Evolutionary conservation across 2,888 invertebrate genomes (phyloP), one percentile per base, ranked within the genome.

Genomic region (Epinotia demarniana): DNA sequence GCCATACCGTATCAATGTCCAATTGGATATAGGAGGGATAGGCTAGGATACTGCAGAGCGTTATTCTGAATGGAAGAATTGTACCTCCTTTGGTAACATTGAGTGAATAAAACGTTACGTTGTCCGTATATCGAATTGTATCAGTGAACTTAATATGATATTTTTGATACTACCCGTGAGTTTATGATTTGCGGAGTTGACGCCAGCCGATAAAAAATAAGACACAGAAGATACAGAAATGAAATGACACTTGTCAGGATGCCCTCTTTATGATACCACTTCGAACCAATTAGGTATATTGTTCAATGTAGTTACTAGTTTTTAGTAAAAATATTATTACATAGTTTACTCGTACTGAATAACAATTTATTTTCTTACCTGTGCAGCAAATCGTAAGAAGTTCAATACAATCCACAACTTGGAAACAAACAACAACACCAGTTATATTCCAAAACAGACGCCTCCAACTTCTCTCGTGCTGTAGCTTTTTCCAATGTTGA

Each of bases 1-100:
- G 84, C 88, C 2, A 82, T 93, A 18, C 93, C 93, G 1, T 80
- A 77, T 60, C 91, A 92, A 66, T 93, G 93, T 75, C 93, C 93
- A 0, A 66, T 77, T 19, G 93, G 93, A 0, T 93, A 91, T 58
- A 87, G 85, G 72, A 81, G 78, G 18, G 93, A 92, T 76, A 83
- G 87, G 81, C 79, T 89, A 6, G 92, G 92, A 2, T 86, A 81
- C 76, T 93, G 92, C 71, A 85, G 91, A 81, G 73, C 83, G 4
- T 77, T 80, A 4, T 87, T 90, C 78, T 84, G 81, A 79, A 74
- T 57, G 55, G 67, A 5, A 49, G 13, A 16, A 46, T 43, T 46
- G 19, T 63, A n/a, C 8, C 16, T 53, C 6, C 12, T 13, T 63
- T 33, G 12, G 2, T 8, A 9, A n/a, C 9, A 16, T 2, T 61